Base-by-base conservation (phyloP, 2,888 invertebrate species). In the Agriopis aurantiaria region DNA sequence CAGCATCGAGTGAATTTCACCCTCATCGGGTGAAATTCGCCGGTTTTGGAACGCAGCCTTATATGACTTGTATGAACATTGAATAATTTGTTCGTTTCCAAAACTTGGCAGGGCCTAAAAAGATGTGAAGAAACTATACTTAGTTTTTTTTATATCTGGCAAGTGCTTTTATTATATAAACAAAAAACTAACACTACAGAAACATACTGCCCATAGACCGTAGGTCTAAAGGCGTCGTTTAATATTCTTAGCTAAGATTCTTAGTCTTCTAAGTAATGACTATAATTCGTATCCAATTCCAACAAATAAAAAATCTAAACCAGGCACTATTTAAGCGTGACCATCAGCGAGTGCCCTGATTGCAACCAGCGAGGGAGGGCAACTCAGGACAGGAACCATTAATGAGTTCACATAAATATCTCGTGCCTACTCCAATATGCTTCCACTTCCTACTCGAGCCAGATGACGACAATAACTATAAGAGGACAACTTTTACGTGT, bases 281-380 rank as follows among this genome's bases (percentile, higher is more conserved):
- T 45, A 12, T 68, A 68, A 70, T 68, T 53, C 65, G 14, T 71
- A 64, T 67, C 52, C 64, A 53, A 65, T 67, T 65, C 51, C 68
- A 68, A 64, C 69, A 68, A 72, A 59, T 66, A 67, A 65, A 70
- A 69, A 72, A 75, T 75, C 65, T 72, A 70, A 66, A 63, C 58
- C 52, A 23, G 62, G 55, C 65, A 11, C 43, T 57, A 69, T 69
- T 56, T 65, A 65, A 53, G 41, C 59, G 58, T 8, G 60, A 64
- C 60, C 52, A 59, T 56, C 41, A 63, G 43, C 43, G 8, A 43
- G 5, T 6, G 63, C 67, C 70, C 70, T 71, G 70, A 71, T 71
- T 71, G 48, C 51, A 60, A 43, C 55, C 62, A 62, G 57, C 46
- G 40, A 67, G 53, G 48, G 63, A 58, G 55, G 59, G 56, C 66